Base-by-base conservation (phyloP, 1,140 invertebrate species). In the Parasteatoda tepidariorum region DNA sequence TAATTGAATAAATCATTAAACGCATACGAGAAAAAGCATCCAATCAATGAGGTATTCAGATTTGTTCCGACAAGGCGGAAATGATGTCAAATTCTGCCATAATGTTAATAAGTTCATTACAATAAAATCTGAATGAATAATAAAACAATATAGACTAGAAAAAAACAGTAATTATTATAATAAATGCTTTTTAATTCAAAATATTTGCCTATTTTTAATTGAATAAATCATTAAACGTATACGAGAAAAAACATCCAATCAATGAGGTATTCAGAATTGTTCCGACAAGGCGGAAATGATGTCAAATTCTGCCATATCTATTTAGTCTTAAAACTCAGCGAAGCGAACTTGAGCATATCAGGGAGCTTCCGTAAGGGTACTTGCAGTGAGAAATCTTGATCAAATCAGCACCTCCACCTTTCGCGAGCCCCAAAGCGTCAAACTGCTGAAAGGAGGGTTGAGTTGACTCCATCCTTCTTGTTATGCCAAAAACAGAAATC, bases 401-500 rank as follows among this genome's bases (percentile, higher is more conserved):
- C n/a, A 30, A 68, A 68, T 68, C 66, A 38, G 66, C 18, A 30
- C 22, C 34, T 48, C 15, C 34, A 48, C 38, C 66, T 24, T 30
- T 5, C 28, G 13, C 28, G 61, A 15, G 61, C 61, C 34, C 26
- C 34, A 33, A 68, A 68, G 66, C 66, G 66, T 68, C 66, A 68
- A 68, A 68, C 66, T 68, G 66, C 66, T 68, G 66, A 68, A 68
- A 67, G 62, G 38, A 34, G 66, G 64, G 66, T 22, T 26, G 24
- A 34, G 18, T 18, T 48, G 9, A 9, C 38, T 13, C 18, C 38
- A 48, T 48, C 38, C 38, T 4, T 48, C 38, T 48, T 48, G 38
- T 48, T 48, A 9, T 38, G 33, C n/a, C 34, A 68, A 34, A 24
- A 68, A 68, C 66, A 68, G 38, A 68, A 68, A 68, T 68, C 66